Percentiles rank a stretch among this genome's conserved stretches.
These are phyloP conservation scores for Parotia lawesii DNA, from an alignment of 2,113 vertebrate genomes.

Conservation along the genomic window DNA sequence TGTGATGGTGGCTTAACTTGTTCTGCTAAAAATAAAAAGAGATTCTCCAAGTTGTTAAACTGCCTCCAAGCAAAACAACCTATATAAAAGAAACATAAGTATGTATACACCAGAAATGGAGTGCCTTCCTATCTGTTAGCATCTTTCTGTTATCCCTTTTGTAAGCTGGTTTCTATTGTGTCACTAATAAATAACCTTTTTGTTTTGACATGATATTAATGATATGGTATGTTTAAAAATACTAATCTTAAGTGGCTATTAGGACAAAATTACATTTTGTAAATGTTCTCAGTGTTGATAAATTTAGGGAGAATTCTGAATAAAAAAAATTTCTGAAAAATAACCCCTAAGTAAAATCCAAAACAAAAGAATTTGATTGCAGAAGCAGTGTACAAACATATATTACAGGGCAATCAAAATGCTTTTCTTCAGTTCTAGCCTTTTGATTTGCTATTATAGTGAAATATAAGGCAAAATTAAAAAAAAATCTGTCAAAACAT, in stretches of 20 bases:
- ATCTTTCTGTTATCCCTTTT: not conserved
- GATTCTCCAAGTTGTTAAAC: not conserved
- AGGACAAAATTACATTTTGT: not conserved
- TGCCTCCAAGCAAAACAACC: not conserved
- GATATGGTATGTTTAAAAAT: not conserved
- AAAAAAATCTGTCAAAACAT: rapidly evolving
- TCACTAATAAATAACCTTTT: not conserved
- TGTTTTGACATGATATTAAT: not conserved
- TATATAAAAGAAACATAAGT: not conserved
- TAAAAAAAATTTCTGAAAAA: not conserved
- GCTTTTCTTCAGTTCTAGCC: not conserved
- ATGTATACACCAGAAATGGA: not conserved
- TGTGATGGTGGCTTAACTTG: not conserved
- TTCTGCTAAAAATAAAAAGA: not conserved
- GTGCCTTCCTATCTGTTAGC: not conserved
- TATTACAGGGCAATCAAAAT: not conserved
- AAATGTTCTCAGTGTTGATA: not conserved
- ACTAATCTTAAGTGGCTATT: not conserved
- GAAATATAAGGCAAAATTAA: not conserved
- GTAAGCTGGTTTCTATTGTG: not conserved
- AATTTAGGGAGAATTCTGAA: not conserved
- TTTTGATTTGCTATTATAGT: not conserved
- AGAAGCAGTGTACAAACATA: not conserved
- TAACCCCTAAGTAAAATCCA: not conserved
- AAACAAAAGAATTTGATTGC: not conserved